Base-by-base conservation (phyloP, 37 sponge, comb jelly and placozoan species). In the Beroe ovata region DNA sequence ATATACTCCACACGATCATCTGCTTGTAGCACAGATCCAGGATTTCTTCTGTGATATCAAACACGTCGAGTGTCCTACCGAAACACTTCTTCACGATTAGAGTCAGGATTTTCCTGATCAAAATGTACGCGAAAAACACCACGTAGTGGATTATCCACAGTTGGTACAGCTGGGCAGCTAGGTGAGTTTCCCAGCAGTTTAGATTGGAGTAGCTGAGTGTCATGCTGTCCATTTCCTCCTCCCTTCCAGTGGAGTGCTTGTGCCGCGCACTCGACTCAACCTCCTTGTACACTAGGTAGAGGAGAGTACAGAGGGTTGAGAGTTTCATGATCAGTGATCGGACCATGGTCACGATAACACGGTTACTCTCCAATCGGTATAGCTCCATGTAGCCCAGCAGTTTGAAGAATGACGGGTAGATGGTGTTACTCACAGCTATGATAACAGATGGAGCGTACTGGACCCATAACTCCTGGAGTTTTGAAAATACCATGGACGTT, bases 1-100 rank as follows among this genome's bases (percentile, higher is more conserved):
- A 77, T 42, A 77, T 33, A 40, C 36, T 32, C 84, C 84, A 77
- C 3, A 77, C 84, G 0, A 77, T 39, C 84, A 77, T 77, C 54
- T 77, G 84, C 28, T 42, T 77, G 84, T 77, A 77, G 54, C 84
- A 42, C n/a, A 77, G 84, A 19, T 77, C 47, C 28, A 77, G 84
- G 38, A 77, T 77, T 35, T 77, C 84, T 25, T 77, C 84, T 3
- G 84, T 77, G 21, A 77, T 77, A 29, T 42, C 54, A 40, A 77
- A 77, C 38, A 1, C 54, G 0, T 36, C 38, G 3, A 39, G 11
- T 25, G 26, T 16, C 33, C 23, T 77, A n/a, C 38, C 38, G 54
- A 42, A 42, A 0, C 41, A 42, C 28, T 36, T 19, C 47, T 35
- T 42, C 2, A 77, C 14, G 28, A 36, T 36, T 54, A 77, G n/a